Evolutionary conservation across 2,888 invertebrate species (phyloP).

Genomic region (Noctua fimbriata): DNA sequence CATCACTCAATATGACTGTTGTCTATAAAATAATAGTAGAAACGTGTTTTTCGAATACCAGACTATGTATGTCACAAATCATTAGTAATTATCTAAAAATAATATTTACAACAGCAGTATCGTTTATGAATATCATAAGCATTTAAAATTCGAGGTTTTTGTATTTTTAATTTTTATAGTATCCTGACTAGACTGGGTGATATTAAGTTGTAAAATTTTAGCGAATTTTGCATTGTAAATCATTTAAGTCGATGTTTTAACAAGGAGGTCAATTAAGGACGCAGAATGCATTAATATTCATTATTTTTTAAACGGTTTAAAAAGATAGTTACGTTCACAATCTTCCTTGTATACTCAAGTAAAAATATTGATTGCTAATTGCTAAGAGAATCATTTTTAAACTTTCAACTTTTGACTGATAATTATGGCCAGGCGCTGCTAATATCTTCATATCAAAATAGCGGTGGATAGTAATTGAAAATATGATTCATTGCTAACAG

Average conservation of each 20-base stretch:
- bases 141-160: conserved; percentile 47
- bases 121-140: conserved; percentile 36
- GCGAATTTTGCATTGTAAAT: conserved; percentile 62
- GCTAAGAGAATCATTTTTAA: not conserved
- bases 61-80: conserved; percentile 51
- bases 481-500: conserved; percentile 59
- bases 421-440: conserved; percentile 19
- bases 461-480: conserved; percentile 59
- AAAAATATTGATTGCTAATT: not conserved
- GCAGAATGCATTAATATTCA: conserved; percentile 44
- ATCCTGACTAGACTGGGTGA: conserved; percentile 29
- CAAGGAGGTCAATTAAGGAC: conserved; percentile 48
- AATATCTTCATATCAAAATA: conserved; percentile 64
- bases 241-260: conserved; percentile 59
- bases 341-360: not conserved
- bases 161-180: conserved; percentile 36
- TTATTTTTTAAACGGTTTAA: conserved; percentile 6
- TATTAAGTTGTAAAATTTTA: conserved; percentile 59
- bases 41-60: conserved; percentile 59
- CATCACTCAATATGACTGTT: conserved; percentile 79
- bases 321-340: conserved; percentile 11
- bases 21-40: conserved; percentile 62
- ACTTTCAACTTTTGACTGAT: not conserved
- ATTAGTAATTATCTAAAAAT: conserved; percentile 51
- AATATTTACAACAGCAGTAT: conserved; percentile 56